Evolutionary conservation across 2,888 invertebrate species (phyloP).

Genomic region (Hydriomena furcata): DNA sequence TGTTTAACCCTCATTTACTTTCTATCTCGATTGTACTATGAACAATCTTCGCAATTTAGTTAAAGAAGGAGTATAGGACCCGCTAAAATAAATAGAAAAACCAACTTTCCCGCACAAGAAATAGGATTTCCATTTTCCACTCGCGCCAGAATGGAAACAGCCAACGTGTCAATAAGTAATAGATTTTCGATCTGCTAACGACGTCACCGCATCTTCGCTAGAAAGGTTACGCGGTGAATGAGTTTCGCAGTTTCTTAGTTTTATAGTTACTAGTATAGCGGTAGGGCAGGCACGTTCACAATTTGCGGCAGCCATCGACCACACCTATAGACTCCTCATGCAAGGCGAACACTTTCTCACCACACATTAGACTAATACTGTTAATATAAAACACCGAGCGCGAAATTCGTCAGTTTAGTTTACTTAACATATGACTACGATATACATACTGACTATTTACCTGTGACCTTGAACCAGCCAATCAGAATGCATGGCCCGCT

Average conservation of each 20-base stretch:
- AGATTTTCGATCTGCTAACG: constrained; percentile 39
- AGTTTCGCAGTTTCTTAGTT: constrained; percentile 41
- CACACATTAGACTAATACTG: too few species aligned
- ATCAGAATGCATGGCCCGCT: too few species aligned
- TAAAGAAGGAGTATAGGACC: constrained; percentile 4
- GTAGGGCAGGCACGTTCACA: constrained; percentile 58
- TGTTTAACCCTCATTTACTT: too few species aligned
- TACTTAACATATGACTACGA: too few species aligned
- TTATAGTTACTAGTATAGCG: constrained; percentile 44
- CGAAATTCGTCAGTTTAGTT: too few species aligned
- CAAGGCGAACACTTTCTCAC: too few species aligned
- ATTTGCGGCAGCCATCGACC: constrained; percentile 60
- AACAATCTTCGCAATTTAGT: constrained; percentile 14
- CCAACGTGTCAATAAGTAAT: constrained; percentile 38
- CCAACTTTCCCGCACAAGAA: constrained; percentile 28
- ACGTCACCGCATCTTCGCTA: constrained; percentile 32
- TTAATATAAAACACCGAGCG: too few species aligned
- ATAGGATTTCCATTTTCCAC: constrained; percentile 36
- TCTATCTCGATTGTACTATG: not conserved
- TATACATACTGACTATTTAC: too few species aligned
- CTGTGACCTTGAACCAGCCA: too few species aligned
- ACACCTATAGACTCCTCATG: too few species aligned
- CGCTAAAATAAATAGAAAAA: constrained; percentile 24
- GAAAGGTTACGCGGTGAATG: constrained; percentile 36
- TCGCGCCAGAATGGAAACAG: constrained; percentile 28